Evolutionary conservation across 2,113 vertebrate genomes (phyloP).

Genomic region (Clarias batrachus): DNA sequence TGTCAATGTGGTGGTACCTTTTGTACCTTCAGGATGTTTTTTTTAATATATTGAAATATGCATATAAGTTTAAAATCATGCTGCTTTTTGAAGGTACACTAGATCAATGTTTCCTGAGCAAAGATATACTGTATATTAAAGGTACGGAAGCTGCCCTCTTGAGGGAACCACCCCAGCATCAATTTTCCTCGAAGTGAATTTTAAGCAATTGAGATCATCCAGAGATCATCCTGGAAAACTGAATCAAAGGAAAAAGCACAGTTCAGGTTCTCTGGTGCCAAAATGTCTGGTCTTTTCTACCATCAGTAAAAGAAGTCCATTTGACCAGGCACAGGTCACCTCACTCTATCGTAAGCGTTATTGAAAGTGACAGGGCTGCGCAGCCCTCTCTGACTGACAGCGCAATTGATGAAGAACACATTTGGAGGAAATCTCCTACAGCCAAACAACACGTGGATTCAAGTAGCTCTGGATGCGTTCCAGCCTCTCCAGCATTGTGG

Average conservation of each 20-base stretch:
- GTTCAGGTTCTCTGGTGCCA: neutral
- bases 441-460: neutral
- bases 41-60: neutral
- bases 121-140: neutral
- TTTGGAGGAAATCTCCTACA: neutral
- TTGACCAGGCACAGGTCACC: neutral
- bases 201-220: neutral
- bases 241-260: neutral
- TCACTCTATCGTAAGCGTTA: neutral
- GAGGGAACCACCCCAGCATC: too few species aligned
- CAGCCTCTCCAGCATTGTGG: neutral
- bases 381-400: neutral
- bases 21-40: neutral
- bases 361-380: neutral
- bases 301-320: neutral
- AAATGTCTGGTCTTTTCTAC: constrained; percentile 2
- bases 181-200: neutral
- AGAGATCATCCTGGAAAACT: neutral
- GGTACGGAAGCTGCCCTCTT: neutral
- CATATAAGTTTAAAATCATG: neutral
- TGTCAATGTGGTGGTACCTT: neutral
- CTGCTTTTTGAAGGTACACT: neutral
- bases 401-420: neutral
- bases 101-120: neutral
- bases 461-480: neutral